Evolutionary conservation across 2,888 invertebrate species (phyloP), one percentile per base, ranked within the genome.

Genomic region (Sympetrum striolatum): DNA sequence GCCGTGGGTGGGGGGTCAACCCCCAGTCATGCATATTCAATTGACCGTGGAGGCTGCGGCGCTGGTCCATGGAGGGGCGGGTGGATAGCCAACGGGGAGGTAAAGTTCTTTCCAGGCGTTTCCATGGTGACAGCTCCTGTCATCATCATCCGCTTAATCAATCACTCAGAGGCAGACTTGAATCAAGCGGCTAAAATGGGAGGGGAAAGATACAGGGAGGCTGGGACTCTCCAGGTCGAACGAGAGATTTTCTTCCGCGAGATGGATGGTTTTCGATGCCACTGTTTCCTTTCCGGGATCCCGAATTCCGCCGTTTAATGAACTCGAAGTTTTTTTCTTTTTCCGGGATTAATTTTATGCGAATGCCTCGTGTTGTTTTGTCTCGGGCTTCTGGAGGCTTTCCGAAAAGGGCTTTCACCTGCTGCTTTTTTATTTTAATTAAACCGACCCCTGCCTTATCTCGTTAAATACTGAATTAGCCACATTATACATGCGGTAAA

Each of bases 181-280:
- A 39, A 60, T 90, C 58, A 37, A 37, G 90, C 90, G 53, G 60
- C 58, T 86, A 86, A n/a, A 39, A 58, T 64, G 91, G 82, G 37
- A 44, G 60, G 48, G 90, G 37, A 90, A 90, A 48, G 91, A 86
- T 48, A 31, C 58, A 22, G 79, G 91, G 91, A 91, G 91, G 81
- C 91, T 91, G 92, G 92, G 92, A 3, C 14, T 73, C 73, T 31
- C 31, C 73, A 25, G 73, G 14, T 31, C 73, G 73, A 73, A 31
- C 31, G 64, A 64, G 73, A 73, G 93, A 92, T 92, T 73, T 90
- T 91, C 91, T 91, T 91, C 91, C 91, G 91, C 92, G 91, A 91
- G 91, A 91, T 92, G 80, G 80, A 73, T 73, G 73, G 31, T 14
- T 37, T 44, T 39, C n/a, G 22, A 39, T 35, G 80, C 53, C 53